Evolutionary conservation across 1,140 invertebrate genomes (phyloP).

Genomic region (Drosophila baimaii): DNA sequence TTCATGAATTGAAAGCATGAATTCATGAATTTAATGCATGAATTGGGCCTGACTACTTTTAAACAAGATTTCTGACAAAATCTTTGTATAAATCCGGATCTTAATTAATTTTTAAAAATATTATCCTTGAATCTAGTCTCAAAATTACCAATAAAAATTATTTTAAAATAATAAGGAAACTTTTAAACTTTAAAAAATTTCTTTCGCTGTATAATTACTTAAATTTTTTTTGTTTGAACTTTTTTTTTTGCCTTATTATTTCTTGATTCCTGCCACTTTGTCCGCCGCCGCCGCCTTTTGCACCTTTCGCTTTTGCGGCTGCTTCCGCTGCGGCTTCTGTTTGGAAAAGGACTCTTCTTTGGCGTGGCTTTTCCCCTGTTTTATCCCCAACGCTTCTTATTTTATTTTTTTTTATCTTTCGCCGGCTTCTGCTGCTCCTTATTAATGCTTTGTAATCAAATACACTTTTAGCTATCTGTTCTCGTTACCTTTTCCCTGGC

Average conservation of each 20-base stretch:
- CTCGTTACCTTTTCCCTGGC: conserved; percentile 11
- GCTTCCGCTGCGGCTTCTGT: conserved; percentile 30
- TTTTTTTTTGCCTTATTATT: conserved; percentile 56
- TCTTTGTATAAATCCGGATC: no score
- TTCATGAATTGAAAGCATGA: no score
- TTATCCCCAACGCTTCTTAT: conserved; percentile 5
- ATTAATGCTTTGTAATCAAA: conserved; percentile 77
- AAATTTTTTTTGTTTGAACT: conserved; percentile 13
- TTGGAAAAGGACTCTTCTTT: conserved; percentile 32
- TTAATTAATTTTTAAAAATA: no score
- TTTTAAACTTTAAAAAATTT: background rate
- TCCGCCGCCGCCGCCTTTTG: conserved; percentile 17
- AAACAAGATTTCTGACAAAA: no score
- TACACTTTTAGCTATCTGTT: conserved; percentile 40
- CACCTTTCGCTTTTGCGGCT: conserved; percentile 31
- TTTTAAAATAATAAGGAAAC: background rate
- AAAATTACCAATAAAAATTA: no score
- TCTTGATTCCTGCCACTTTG: conserved; percentile 53
- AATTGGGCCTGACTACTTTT: no score
- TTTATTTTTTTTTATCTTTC: conserved; percentile 36
- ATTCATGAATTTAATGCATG: no score
- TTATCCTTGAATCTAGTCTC: no score
- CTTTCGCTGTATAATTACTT: background rate
- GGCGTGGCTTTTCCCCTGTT: conserved; percentile 14
- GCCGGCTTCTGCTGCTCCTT: conserved; percentile 26